phyloP scores from a whole-genome alignment of 2,888 invertebrate genomes.

The Aphodius granarius region DNA sequence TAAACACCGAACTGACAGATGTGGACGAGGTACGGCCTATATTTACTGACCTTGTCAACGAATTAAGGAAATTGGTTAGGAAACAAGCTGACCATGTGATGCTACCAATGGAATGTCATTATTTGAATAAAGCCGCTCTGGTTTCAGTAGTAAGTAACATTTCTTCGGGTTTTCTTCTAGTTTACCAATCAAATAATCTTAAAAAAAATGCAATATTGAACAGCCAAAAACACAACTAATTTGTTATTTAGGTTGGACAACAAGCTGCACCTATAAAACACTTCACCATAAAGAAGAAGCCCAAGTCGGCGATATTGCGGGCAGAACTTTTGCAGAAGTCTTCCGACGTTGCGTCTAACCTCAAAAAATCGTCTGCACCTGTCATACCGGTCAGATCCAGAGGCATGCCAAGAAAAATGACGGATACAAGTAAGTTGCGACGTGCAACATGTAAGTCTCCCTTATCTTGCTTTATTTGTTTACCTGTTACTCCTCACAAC shows the following conservation, averaged over 20 bases:
- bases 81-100: conserved; percentile 85
- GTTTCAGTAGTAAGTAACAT: conserved; percentile 69
- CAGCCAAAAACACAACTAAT: neutral
- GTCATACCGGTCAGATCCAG: conserved; percentile 85
- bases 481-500: neutral
- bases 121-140: conserved; percentile 91
- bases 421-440: conserved; percentile 77
- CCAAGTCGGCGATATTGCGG: conserved; percentile 89
- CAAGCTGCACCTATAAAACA: conserved; percentile 86
- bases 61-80: conserved; percentile 77
- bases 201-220: no score
- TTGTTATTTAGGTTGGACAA: conserved; percentile 66
- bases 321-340: conserved; percentile 91
- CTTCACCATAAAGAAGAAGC: conserved; percentile 89
- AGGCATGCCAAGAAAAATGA: conserved; percentile 95
- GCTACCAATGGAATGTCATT: conserved; percentile 94
- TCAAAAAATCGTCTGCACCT: conserved; percentile 86
- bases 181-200: no score
- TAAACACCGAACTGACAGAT: conserved; percentile 87
- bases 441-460: neutral
- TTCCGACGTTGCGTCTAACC: conserved; percentile 82
- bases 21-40: conserved; percentile 88
- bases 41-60: conserved; percentile 86
- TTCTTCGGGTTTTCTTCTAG: no score
- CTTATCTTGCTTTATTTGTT: conserved; percentile 8